phyloP scores from a whole-genome alignment of 2,113 vertebrate species.

The Ceuthmochares aereus region DNA sequence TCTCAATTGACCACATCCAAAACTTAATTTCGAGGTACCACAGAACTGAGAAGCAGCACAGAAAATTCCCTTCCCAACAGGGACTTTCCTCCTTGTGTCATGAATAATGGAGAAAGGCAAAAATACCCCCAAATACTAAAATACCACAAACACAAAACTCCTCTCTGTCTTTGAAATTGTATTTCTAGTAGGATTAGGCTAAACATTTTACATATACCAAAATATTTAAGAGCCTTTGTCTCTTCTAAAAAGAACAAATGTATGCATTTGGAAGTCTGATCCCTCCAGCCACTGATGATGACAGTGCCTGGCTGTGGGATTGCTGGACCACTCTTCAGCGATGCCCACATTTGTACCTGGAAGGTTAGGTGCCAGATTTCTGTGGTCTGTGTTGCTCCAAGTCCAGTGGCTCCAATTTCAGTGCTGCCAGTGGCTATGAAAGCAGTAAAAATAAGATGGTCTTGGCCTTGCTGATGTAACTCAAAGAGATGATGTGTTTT shows the following conservation, averaged over 20 bases:
- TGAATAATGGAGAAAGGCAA: not conserved
- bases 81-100: not conserved
- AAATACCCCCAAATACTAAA: not conserved
- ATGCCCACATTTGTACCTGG: not conserved
- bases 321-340: not conserved
- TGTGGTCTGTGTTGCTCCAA: not conserved
- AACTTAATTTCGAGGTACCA: not conserved
- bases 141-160: not conserved
- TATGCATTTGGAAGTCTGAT: not conserved
- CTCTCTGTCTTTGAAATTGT: not conserved
- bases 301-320: not conserved
- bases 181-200: not conserved
- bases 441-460: not conserved
- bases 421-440: not conserved
- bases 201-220: not conserved
- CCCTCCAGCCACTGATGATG: not conserved
- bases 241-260: not conserved
- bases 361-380: not conserved
- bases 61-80: not conserved
- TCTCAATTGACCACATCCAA: not conserved
- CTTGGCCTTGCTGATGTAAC: not conserved
- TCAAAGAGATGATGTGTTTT: not conserved
- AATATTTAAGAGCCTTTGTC: not conserved
- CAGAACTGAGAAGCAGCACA: not conserved
- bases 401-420: too few species aligned